phyloP scores from a whole-genome alignment of 2,797 vertebrate species.

The Coracias cyanogaster region DNA sequence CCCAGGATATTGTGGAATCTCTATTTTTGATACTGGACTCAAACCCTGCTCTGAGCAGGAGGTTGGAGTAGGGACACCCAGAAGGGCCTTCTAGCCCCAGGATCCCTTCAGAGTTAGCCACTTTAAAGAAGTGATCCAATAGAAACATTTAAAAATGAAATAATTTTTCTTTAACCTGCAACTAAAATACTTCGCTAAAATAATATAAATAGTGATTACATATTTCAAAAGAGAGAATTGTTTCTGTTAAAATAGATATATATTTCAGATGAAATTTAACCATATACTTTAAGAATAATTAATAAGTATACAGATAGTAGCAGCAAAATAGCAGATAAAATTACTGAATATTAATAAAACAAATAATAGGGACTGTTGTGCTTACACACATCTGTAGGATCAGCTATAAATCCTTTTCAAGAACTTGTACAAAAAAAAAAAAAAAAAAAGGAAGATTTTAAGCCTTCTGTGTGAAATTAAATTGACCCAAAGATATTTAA shows the following conservation, averaged over 20 bases:
- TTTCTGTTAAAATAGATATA: neutral
- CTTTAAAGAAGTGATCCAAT: neutral
- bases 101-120: neutral
- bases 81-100: neutral
- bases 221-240: neutral
- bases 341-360: neutral
- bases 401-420: neutral
- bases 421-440: neutral
- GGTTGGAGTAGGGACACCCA: neutral
- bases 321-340: neutral
- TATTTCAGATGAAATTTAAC: neutral
- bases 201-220: neutral
- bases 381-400: neutral
- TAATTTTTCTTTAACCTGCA: neutral
- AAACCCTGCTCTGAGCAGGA: neutral
- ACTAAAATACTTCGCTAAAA: neutral
- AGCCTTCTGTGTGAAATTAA: neutral
- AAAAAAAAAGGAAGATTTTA: neutral
- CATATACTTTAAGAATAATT: neutral
- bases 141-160: neutral
- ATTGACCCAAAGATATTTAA: neutral
- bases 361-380: neutral
- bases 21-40: neutral
- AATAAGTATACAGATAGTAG: neutral
- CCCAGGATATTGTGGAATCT: neutral